Evolutionary conservation across 37 sponge, comb jelly and placozoan genomes (phyloP), one percentile per base, ranked within the genome.

Genomic region (Beroe forskalii): DNA sequence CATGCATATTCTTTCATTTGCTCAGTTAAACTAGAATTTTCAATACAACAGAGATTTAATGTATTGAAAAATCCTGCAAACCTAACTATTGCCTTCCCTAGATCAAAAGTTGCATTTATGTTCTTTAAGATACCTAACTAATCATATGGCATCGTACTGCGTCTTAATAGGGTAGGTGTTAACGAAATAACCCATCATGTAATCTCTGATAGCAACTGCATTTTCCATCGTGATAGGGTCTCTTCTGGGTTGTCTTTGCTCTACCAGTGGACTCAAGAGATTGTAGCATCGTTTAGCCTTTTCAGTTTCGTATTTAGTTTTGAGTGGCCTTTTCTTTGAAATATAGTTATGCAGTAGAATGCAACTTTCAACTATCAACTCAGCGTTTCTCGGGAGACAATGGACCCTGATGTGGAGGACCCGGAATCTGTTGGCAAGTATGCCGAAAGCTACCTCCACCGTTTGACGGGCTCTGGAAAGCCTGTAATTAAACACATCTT

Each of bases 401-500:
- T 69, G 38, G 32, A 69, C 19, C 37, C 72, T 33, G 72, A 33
- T 69, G 2, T 33, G 28, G 37, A 91, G 83, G 12, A 76, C 38
- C 17, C 93, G 83, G 41, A 76, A 93, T 28, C 89, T 14, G 27
- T 60, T 69, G 61, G 91, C 90, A 28, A 93, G 62, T 0, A 93
- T 93, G 72, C 93, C 93, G 37, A 93, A 93, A 20, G 89, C 90
- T 23, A 91, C 92, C 60, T 93, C 92, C 0, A 91, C 92, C 14
- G 90, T 76, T 91, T 91, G 48, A 28, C 93, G 12, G 9, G 92
- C 90, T 0, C 93, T 90, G n/a, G 90, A 89, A 22, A 93, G 62
- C 0, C 92, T 43, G 67, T 93, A 93, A 55, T 93, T 93, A 61
- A 92, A 93, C 0, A 93, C 75, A 14, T 67, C 17, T 32, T 43